These are phyloP conservation scores for Gila orcuttii DNA, from an alignment of 2,113 vertebrate genomes.

Conservation along the genomic window DNA sequence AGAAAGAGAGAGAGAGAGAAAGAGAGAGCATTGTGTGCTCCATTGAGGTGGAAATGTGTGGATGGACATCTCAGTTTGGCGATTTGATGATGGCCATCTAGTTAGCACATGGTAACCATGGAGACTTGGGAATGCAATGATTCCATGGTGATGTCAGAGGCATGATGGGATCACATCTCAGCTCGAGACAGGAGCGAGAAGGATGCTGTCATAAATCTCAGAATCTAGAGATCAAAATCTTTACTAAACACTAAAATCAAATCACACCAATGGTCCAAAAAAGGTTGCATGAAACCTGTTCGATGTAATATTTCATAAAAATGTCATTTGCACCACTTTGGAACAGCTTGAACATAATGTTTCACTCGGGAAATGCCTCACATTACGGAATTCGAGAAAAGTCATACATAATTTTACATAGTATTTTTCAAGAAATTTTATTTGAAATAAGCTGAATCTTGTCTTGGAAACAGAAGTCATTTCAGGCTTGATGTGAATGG, in stretches of 20 bases:
- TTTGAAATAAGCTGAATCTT: background rate
- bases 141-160: background rate
- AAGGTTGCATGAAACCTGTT: too few species aligned
- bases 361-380: background rate
- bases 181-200: background rate
- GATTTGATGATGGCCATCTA: conserved; percentile 31
- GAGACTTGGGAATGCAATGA: conserved; percentile 26
- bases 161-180: conserved; percentile 27
- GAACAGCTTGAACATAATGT: background rate
- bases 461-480: background rate
- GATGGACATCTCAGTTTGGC: conserved; percentile 34
- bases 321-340: background rate
- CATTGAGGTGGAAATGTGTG: conserved; percentile 35
- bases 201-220: background rate
- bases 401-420: background rate
- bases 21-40: background rate
- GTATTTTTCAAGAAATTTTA: background rate
- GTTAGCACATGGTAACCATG: conserved; percentile 40
- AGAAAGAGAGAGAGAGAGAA: conserved; percentile 4
- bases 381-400: background rate
- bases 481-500: background rate
- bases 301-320: background rate
- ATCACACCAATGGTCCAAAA: background rate
- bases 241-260: background rate
- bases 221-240: background rate